These are phyloP conservation scores for Drosophila carrolli DNA, from an alignment of 1,140 invertebrate genomes.

Conservation along the genomic window DNA sequence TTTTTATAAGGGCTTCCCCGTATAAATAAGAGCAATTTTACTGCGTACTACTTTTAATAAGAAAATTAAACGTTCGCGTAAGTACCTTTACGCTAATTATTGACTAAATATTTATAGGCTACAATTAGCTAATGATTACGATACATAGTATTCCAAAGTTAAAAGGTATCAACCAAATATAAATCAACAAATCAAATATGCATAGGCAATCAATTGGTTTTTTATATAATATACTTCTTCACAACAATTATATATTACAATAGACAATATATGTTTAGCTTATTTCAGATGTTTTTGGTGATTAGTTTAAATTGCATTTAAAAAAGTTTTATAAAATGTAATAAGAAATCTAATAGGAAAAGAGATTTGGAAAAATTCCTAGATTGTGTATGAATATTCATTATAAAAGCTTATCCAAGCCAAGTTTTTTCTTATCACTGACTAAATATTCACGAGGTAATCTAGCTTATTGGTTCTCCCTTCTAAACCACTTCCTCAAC, in stretches of 20 bases:
- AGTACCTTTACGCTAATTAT: slow-evolving; percentile 8
- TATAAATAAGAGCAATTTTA: slow-evolving; percentile 3
- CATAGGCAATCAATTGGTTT: too few species aligned
- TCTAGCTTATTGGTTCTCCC: background rate
- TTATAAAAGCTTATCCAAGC: background rate
- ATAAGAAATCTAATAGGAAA: background rate
- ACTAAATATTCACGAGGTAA: slow-evolving; percentile 6
- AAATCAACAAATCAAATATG: too few species aligned
- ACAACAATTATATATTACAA: too few species aligned
- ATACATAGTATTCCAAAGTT: background rate
- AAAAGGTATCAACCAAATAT: too few species aligned
- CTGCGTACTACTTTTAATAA: slow-evolving; percentile 4
- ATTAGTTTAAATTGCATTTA: background rate
- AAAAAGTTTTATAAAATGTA: background rate
- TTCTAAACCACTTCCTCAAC: background rate
- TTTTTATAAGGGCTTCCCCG: slow-evolving; percentile 1
- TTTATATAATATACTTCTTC: too few species aligned
- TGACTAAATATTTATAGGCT: slow-evolving; percentile 21
- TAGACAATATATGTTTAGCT: too few species aligned
- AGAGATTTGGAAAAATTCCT: background rate
- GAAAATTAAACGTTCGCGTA: slow-evolving; percentile 7
- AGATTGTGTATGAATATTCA: background rate
- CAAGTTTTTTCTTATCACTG: slow-evolving; percentile 14
- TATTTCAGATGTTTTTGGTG: too few species aligned
- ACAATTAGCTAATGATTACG: background rate